Base-by-base conservation (phyloP, 2,797 vertebrate species). In the Basileuterus tristriatus region DNA sequence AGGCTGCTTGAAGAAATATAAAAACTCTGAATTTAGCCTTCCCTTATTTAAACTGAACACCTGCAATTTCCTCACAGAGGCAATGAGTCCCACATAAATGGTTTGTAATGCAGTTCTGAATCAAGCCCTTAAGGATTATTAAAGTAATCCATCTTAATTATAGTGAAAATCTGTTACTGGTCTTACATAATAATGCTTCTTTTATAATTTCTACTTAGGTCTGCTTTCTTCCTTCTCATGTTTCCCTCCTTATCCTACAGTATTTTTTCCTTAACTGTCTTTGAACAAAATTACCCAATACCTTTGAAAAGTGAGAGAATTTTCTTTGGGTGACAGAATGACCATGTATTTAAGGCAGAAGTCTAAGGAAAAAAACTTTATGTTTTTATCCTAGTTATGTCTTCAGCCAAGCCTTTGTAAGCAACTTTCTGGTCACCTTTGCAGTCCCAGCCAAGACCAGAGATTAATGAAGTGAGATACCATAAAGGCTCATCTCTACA, bases 111-210 rank as follows among this genome's bases (percentile, higher is more conserved):
- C 39, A 93, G 67, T 79, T 95, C n/a, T 34, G 94, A 96, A 95
- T 93, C 67, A 81, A 97, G 49, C 89, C 91, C 88, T 93, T 47
- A 90, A 95, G 83, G 93, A 86, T 94, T 97, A 97, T 97, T 97
- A 96, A 96, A 94, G 74, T 80, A 92, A 97, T 96, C 93, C 87
- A 79, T 97, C 94, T 97, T 96, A 97, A 97, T 98, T 98, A 96
- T 26, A 62, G 71, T 89, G 90, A 96, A 96, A 97, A 94, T 63
- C 79, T 89, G 85, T 93, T 96, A 89, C 37, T 77, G 23, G 46
- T 67, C 85, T 96, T 94, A 96, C 89, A 90, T 96, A 96, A 93
- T 93, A 96, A 96, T 88, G 53, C 27, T 89, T 94, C 52, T 70
- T 96, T 96, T 96, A 94, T 80, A 80, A 81, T 93, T 95, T 95